phyloP scores from a whole-genome alignment of 2,113 vertebrate species.

The Ctenomys sociabilis region DNA sequence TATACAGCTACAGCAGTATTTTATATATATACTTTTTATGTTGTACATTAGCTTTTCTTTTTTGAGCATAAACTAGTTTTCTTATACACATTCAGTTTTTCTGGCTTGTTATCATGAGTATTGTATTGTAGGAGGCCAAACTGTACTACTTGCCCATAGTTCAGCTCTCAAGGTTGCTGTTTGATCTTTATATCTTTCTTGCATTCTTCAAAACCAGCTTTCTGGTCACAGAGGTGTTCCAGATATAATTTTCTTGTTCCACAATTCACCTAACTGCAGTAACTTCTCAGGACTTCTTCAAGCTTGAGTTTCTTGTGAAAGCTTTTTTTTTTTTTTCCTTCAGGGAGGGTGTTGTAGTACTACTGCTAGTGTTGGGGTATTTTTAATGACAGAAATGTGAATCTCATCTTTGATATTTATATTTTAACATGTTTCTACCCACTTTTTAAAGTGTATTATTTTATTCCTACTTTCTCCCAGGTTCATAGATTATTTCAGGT shows the following conservation, averaged over 20 bases:
- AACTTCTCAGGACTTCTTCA: not conserved
- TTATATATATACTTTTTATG: not conserved
- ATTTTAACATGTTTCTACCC: constrained; percentile 2
- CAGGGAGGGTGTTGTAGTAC: not conserved
- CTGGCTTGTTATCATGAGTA: not conserved
- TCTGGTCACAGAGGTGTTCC: not conserved
- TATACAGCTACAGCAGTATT: not conserved
- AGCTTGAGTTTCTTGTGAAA: not conserved
- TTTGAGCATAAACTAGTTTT: not conserved
- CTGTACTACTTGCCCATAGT: not conserved
- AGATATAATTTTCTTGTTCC: not conserved
- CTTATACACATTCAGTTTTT: not conserved
- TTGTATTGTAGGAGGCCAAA: not conserved
- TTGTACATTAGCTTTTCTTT: not conserved
- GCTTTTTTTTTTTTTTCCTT: not conserved
- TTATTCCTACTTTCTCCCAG: not conserved
- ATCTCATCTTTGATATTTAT: not conserved
- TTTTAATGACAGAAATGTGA: not conserved
- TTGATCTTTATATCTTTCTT: not conserved
- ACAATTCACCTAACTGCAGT: not conserved
- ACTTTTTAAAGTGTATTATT: not conserved
- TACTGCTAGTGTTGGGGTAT: not conserved
- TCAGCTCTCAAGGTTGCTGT: not conserved
- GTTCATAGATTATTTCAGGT: constrained; percentile 30
- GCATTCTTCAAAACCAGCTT: constrained; percentile 9